Conservation (phyloP, 2,113 vertebrate species). For the Hippolais icterina region DNA sequence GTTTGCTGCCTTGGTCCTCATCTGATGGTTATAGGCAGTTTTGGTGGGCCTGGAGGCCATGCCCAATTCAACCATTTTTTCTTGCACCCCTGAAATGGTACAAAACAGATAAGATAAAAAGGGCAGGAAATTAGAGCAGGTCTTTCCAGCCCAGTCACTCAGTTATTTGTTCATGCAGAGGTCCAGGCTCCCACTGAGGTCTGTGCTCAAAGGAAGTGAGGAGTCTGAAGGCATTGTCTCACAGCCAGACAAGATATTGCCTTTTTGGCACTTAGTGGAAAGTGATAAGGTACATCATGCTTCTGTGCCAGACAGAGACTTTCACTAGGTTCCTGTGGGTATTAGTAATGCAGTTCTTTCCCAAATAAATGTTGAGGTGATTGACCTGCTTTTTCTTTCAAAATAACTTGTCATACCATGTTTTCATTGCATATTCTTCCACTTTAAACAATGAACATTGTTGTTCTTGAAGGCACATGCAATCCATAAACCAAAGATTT, state of each 20-base stretch:
- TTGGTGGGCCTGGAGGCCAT: background rate
- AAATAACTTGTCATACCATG: background rate
- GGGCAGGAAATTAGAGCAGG: background rate
- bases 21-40: background rate
- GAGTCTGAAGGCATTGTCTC: background rate
- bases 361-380: background rate
- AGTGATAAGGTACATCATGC: rapidly evolving
- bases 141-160: background rate
- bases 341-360: background rate
- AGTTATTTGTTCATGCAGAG: background rate
- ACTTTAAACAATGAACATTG: background rate
- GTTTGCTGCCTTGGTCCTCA: background rate
- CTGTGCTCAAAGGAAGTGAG: background rate
- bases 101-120: background rate
- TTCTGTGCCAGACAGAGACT: background rate
- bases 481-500: background rate
- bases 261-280: background rate
- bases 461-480: background rate
- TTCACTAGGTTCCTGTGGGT: background rate
- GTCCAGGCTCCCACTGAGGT: background rate
- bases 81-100: background rate
- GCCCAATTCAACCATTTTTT: background rate
- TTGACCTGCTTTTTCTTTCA: background rate
- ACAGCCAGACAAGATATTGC: background rate
- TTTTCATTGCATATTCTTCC: background rate